Evolutionary conservation across 1,140 invertebrate genomes (phyloP).

Genomic region (Drosophila micromelanica): DNA sequence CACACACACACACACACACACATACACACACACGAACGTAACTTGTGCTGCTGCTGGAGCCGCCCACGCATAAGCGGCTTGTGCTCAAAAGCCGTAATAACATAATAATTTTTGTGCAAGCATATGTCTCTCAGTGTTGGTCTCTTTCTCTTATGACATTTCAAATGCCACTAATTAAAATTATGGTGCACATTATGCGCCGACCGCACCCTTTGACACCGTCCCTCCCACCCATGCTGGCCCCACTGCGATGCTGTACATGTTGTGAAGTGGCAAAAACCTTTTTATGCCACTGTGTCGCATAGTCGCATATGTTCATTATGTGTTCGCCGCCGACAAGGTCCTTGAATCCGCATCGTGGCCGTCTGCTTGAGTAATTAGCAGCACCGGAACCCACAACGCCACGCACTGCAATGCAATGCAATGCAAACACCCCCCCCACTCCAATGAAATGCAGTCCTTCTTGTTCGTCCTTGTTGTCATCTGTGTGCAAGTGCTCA

Average conservation of each 20-base stretch:
- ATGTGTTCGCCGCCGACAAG: conserved; percentile 72
- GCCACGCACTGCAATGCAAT: conserved; percentile 57
- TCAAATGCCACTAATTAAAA: conserved; percentile 79
- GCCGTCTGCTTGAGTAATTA: conserved; percentile 77
- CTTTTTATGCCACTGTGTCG: conserved; percentile 78
- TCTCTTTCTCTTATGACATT: conserved; percentile 19
- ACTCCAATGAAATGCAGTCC: conserved; percentile 34
- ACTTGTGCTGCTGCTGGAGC: conserved; percentile 6
- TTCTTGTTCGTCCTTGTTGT: conserved; percentile 40
- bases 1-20: not conserved
- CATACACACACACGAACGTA: too few relatives aligned
- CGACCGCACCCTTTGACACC: conserved; percentile 17
- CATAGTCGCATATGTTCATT: conserved; percentile 64
- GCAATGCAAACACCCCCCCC: too few relatives aligned
- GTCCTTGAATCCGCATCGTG: conserved; percentile 63
- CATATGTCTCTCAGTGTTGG: conserved; percentile 20
- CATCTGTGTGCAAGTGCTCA: conserved; percentile 35
- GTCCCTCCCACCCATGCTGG: not conserved
- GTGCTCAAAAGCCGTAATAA: conserved; percentile 75
- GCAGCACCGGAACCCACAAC: conserved; percentile 61
- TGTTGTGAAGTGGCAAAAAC: conserved; percentile 53
- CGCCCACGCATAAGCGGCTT: conserved; percentile 54
- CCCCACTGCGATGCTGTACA: conserved; percentile 9
- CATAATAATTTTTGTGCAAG: conserved; percentile 55
- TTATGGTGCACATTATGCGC: conserved; percentile 61